These are phyloP conservation scores for Ceyx cyanopectus DNA, from an alignment of 2,113 vertebrate genomes.

Conservation along the genomic window DNA sequence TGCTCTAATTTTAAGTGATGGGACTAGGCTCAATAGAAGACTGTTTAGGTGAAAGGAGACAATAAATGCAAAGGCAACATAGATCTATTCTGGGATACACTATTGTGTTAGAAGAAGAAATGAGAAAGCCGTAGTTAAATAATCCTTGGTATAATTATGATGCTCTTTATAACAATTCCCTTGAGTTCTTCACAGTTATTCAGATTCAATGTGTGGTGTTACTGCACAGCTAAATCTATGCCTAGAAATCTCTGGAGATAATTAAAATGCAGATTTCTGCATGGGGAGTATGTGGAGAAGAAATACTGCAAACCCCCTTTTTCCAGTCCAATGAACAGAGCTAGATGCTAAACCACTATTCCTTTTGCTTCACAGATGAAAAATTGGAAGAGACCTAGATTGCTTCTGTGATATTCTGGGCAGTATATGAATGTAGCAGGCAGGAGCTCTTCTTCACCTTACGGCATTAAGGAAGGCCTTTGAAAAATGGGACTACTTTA, in stretches of 20 bases:
- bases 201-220: background rate
- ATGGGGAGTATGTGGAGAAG: background rate
- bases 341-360: background rate
- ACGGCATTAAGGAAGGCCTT: background rate
- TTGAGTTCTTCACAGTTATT: background rate
- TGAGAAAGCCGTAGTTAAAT: conserved; percentile 1
- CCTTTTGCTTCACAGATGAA: background rate
- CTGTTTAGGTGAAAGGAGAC: background rate
- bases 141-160: background rate
- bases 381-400: background rate
- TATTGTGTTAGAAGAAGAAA: background rate
- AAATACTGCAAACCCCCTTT: background rate
- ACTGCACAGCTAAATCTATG: conserved; percentile 6
- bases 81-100: background rate
- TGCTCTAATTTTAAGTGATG: background rate
- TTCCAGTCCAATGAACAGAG: background rate
- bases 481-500: background rate
- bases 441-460: background rate
- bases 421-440: background rate
- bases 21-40: background rate
- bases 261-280: background rate
- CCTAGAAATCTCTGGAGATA: conserved; percentile 2
- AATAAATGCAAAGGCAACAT: background rate
- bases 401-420: background rate
- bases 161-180: background rate